A percentile compares a stretch with the other conserved stretches of the same genome.
Conservation (phyloP, 2,888 invertebrate species). For the Phania funesta region DNA sequence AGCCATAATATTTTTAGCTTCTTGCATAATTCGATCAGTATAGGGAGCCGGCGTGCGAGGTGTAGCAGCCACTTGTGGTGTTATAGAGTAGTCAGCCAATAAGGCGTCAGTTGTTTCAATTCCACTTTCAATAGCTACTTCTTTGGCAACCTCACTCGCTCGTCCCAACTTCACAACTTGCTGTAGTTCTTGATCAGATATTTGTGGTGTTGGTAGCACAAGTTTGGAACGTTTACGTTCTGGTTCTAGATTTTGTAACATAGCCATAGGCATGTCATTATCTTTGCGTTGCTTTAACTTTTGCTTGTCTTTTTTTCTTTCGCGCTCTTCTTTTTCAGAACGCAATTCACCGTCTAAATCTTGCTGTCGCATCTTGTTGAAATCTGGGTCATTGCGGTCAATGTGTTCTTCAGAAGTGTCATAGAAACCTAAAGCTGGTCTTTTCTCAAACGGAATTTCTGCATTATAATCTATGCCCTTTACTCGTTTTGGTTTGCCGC, state of each 20-base stretch:
- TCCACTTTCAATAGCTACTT: conserved; percentile 90
- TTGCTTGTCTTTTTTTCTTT: conserved; percentile 96
- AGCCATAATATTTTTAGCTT: conserved; percentile 99
- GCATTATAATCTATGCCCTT: conserved; percentile 98
- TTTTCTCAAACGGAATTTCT: conserved; percentile 98
- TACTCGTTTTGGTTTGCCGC: conserved; percentile 82
- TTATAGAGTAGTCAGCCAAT: conserved; percentile 93
- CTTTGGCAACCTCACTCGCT: conserved; percentile 94
- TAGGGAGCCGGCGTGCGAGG: conserved; percentile 93
- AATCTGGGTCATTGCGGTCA: conserved; percentile 94
- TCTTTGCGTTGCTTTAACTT: conserved; percentile 97
- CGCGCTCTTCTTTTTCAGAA: conserved; percentile 95
- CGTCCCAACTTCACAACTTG: conserved; percentile 96
- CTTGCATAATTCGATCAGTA: conserved; percentile 92
- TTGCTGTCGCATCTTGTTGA: conserved; percentile 93
- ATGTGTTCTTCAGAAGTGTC: conserved; percentile 94
- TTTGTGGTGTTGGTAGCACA: conserved; percentile 97
- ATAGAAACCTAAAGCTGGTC: conserved; percentile 95
- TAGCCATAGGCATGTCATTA: conserved; percentile 95
- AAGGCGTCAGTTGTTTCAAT: conserved; percentile 91
- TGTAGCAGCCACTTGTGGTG: conserved; percentile 85
- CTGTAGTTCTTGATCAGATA: conserved; percentile 93
- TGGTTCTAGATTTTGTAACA: conserved; percentile 93
- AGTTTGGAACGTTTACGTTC: conserved; percentile 96
- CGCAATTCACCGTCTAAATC: conserved; percentile 95